Evolutionary conservation across 2,113 vertebrate species (phyloP).

Genomic region (Ahaetulla prasina): DNA sequence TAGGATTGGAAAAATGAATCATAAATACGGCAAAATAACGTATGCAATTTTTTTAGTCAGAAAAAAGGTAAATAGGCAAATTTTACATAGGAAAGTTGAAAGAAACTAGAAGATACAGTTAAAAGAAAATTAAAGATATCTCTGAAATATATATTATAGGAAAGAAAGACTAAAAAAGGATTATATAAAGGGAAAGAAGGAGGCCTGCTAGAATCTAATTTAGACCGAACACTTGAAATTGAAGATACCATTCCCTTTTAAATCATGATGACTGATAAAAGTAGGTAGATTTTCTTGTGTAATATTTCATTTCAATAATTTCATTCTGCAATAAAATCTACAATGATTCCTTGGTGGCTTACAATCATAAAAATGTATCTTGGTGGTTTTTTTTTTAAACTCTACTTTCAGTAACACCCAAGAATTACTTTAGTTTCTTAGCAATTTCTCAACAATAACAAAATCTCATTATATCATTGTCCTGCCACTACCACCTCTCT

Average conservation of each 20-base stretch:
- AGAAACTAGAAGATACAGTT: not conserved
- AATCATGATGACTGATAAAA: not conserved
- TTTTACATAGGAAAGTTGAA: not conserved
- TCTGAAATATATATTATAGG: not conserved
- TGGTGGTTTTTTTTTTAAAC: not conserved
- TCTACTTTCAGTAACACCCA: not conserved
- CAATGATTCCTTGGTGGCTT: not conserved
- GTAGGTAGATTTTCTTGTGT: not conserved
- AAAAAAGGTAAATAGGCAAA: not conserved
- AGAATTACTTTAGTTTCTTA: not conserved
- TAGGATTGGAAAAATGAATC: not conserved
- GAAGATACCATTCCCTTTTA: not conserved
- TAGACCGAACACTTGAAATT: not conserved
- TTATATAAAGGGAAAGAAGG: not conserved
- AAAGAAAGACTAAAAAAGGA: not conserved
- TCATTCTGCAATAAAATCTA: not conserved
- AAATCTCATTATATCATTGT: not conserved
- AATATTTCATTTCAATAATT: not conserved
- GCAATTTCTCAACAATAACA: not conserved
- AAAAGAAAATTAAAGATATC: not conserved
- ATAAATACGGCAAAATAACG: not conserved
- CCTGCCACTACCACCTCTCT: not conserved
- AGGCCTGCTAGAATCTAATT: not conserved
- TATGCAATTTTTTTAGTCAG: not conserved
- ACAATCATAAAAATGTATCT: too few relatives aligned